Evolutionary conservation across 2,888 invertebrate genomes (phyloP), one percentile per base, ranked within the genome.

Genomic region (Xestia sexstrigata): DNA sequence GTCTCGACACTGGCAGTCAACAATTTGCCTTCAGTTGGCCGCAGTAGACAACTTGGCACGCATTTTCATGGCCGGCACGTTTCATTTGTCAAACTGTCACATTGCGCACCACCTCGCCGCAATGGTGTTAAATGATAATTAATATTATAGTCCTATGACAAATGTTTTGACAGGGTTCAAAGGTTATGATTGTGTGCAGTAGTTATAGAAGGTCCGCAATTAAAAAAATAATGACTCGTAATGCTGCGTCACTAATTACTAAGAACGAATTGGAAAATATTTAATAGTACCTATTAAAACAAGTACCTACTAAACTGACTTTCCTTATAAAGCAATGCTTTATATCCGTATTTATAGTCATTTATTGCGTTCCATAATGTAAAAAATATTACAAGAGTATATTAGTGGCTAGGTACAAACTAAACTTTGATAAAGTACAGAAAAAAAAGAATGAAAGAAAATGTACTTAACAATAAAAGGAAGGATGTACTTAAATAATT

Each of bases 61-160:
- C 78, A 88, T 88, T 89, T 85, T 85, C 81, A 83, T 80, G 52
- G 78, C 73, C 72, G 79, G 74, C 86, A 84, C 82, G 85, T 89
- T 85, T 82, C 79, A 88, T 90, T 82, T 76, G 78, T 88, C 87
- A 87, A 69, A 69, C 79, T 88, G 86, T 74, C 82, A 78, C 67
- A 69, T 26, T 8, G 63, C 55, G 74, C 55, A 47, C 68, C 74
- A 74, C 76, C 77, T 82, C 74, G 70, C 74, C 82, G 78, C 79
- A 81, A 79, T 71, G 79, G 69, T 79, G 76, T 84, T 88, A 79
- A 79, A 81, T 82, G 73, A 66, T 81, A 81, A 84, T 80, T 80
- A 72, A 77, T 78, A 75, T 78, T 35, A 70, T 60, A 75, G 76
- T 66, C 76, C 47, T n/a, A 60, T 80, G 77, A 76, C 77, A 81